These are phyloP conservation scores for Oreotrochilus melanogaster DNA, from an alignment of 2,113 vertebrate genomes.

Conservation along the genomic window DNA sequence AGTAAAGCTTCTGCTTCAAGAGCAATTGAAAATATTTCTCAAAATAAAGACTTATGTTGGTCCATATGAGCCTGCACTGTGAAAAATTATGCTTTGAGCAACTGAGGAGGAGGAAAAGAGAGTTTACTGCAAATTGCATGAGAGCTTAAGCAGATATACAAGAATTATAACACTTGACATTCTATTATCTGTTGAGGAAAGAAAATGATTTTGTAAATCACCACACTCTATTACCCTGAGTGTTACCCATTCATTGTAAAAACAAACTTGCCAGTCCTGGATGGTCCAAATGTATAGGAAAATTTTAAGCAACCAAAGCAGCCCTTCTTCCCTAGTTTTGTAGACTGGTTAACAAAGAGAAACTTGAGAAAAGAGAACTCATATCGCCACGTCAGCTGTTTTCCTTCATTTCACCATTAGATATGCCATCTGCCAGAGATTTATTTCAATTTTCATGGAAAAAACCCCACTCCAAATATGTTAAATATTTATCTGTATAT, in stretches of 20 bases:
- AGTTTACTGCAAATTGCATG: background rate
- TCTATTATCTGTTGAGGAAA: background rate
- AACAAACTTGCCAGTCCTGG: background rate
- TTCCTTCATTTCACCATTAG: background rate
- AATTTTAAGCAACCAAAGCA: background rate
- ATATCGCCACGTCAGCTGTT: background rate
- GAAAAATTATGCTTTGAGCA: background rate
- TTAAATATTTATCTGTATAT: background rate
- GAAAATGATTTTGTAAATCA: background rate
- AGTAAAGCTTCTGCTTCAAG: background rate
- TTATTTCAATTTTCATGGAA: background rate
- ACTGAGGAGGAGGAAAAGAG: background rate
- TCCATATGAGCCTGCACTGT: background rate
- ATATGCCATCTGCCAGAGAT: background rate
- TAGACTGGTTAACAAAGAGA: background rate
- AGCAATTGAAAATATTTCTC: background rate
- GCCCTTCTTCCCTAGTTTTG: background rate
- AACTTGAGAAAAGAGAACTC: background rate
- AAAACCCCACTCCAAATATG: background rate
- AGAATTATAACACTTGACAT: background rate
- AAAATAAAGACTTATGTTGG: background rate
- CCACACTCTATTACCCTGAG: background rate
- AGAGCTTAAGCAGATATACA: background rate
- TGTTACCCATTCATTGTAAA: background rate
- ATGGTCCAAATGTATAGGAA: background rate